phyloP scores from a whole-genome alignment of 2,888 invertebrate genomes.

The Eupithecia subumbrata region DNA sequence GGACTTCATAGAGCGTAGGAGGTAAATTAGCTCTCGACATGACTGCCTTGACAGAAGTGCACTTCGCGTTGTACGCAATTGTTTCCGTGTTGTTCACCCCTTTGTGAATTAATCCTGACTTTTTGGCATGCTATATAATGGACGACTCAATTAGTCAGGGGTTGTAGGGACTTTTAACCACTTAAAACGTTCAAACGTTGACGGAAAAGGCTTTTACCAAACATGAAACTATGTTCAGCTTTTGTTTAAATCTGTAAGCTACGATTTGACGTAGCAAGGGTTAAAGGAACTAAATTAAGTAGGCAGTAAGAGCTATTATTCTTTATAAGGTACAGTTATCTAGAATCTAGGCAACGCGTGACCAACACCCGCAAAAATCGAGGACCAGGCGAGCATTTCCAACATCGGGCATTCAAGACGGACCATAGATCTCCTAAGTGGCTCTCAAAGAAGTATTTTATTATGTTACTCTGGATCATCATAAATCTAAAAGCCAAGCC shows the following conservation, averaged over 20 bases:
- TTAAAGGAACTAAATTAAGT: too few relatives aligned
- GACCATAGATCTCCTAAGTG: not conserved
- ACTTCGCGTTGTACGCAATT: conserved; percentile 17
- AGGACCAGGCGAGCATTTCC: too few relatives aligned
- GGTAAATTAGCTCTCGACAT: conserved; percentile 13
- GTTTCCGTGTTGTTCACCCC: conserved; percentile 20
- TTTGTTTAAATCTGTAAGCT: not conserved
- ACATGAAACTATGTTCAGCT: not conserved
- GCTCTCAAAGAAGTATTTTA: not conserved
- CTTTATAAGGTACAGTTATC: too few relatives aligned
- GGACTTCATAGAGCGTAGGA: conserved; percentile 5
- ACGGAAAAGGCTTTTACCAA: not conserved
- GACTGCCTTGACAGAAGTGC: conserved; percentile 8
- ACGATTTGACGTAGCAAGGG: too few relatives aligned
- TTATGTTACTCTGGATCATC: not conserved
- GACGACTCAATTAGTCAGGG: conserved; percentile 5
- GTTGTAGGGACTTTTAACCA: conserved; percentile 6
- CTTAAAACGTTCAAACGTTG: not conserved
- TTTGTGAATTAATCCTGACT: conserved; percentile 14
- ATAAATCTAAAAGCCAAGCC: conserved; percentile 25
- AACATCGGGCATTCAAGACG: not conserved
- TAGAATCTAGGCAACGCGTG: too few relatives aligned
- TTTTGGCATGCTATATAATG: conserved; percentile 4
- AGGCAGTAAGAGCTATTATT: too few relatives aligned
- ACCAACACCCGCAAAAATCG: too few relatives aligned